Evolutionary conservation across 2,797 vertebrate genomes (phyloP).

Genomic region (Borostomias antarcticus): DNA sequence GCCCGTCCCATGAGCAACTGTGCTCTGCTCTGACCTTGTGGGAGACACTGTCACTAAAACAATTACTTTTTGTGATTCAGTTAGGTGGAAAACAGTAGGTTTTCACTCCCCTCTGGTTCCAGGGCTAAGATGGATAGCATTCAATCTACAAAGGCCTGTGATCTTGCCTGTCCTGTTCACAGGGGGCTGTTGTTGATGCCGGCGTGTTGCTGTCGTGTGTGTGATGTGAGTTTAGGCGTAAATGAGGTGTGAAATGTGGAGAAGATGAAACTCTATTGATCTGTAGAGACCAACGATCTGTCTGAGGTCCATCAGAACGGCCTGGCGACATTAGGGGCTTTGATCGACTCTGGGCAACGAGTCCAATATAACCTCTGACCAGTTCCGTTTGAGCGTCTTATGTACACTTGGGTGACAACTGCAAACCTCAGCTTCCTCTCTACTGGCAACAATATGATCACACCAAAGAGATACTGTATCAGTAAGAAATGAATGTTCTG

Average conservation of each 20-base stretch:
- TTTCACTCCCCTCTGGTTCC: neutral
- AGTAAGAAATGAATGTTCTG: no score
- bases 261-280: neutral
- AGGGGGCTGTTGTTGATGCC: neutral
- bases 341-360: neutral
- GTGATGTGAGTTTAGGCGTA: neutral
- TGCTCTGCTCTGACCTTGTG: neutral
- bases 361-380: neutral
- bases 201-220: neutral
- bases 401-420: no score
- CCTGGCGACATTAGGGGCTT: neutral
- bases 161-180: neutral
- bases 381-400: conserved; percentile 1
- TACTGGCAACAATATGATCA: neutral
- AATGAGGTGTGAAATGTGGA: neutral
- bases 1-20: neutral
- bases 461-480: no score
- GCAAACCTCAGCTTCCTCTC: neutral
- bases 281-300: neutral
- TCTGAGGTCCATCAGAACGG: neutral
- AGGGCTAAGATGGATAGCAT: neutral
- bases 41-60: neutral
- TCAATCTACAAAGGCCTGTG: neutral
- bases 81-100: neutral
- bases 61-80: neutral